phyloP scores from a whole-genome alignment of 35 echinoderm and acorn worm genomes.

The Acanthaster planci region DNA sequence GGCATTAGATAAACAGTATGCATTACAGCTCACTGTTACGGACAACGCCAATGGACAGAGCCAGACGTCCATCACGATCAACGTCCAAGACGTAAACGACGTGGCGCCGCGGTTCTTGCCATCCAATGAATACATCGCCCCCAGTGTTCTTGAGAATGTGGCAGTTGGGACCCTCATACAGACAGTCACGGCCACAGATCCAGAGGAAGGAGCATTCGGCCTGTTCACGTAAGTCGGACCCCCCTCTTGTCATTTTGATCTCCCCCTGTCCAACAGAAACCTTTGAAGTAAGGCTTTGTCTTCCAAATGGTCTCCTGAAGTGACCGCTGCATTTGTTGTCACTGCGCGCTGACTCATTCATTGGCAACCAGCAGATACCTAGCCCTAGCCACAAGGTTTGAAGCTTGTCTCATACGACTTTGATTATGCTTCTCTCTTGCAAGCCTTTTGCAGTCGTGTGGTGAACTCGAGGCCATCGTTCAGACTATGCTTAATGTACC shows the following conservation, averaged over 20 bases:
- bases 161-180: neutral
- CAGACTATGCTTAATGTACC: no score
- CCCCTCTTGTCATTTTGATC: neutral
- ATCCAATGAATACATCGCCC: neutral
- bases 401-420: no score
- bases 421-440: no score
- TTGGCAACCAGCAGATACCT: no score
- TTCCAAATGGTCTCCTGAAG: no score
- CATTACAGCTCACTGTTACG: constrained; percentile 28
- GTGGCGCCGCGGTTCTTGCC: constrained; percentile 40
- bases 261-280: neutral
- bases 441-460: no score
- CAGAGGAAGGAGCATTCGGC: constrained; percentile 32
- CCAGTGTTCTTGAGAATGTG: constrained; percentile 32
- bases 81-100: constrained; percentile 61
- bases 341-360: no score
- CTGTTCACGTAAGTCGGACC: constrained; percentile 19
- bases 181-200: constrained; percentile 56
- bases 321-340: no score
- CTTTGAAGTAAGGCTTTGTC: no score
- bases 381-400: no score
- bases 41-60: constrained; percentile 28
- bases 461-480: no score
- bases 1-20: neutral
- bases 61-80: constrained; percentile 38